Conservation (phyloP, 2,797 vertebrate genomes). For the Danio aesculapii region DNA sequence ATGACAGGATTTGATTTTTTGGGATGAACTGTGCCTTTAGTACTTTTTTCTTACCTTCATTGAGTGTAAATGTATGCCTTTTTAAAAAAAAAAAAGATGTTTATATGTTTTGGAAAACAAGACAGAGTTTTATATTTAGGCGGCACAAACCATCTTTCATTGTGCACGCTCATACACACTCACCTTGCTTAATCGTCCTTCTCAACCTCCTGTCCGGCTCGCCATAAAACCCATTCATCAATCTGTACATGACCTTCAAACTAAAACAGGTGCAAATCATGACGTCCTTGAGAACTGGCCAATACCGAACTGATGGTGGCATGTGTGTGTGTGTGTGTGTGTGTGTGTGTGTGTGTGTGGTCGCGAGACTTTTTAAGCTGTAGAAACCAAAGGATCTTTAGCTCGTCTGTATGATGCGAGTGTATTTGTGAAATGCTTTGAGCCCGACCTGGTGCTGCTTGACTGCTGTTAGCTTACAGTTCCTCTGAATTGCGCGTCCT, state of each 20-base stretch:
- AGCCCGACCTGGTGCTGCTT: conserved; percentile 71
- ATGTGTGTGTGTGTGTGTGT: no score
- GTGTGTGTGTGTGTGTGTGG: background rate
- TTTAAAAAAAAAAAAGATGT: conserved; percentile 9
- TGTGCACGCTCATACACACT: no score
- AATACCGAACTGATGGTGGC: background rate
- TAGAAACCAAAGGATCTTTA: conserved; percentile 71
- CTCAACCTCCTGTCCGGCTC: background rate
- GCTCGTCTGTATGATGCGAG: conserved; percentile 48
- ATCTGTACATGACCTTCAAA: conserved; percentile 26
- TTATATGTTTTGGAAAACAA: background rate
- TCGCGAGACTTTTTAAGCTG: conserved; percentile 19
- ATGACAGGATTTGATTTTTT: no score
- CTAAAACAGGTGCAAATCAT: background rate
- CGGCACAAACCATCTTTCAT: background rate
- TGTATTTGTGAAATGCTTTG: conserved; percentile 65
- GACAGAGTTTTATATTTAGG: background rate
- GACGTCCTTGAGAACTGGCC: conserved; percentile 7
- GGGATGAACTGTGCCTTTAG: background rate
- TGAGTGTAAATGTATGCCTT: background rate
- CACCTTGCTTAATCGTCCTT: background rate
- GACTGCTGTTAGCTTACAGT: conserved; percentile 71
- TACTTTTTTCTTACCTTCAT: background rate
- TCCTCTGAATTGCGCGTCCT: conserved; percentile 37
- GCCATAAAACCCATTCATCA: conserved; percentile 14